Conservation (phyloP, 2,888 invertebrate species). For the Horisme vitalbata region DNA sequence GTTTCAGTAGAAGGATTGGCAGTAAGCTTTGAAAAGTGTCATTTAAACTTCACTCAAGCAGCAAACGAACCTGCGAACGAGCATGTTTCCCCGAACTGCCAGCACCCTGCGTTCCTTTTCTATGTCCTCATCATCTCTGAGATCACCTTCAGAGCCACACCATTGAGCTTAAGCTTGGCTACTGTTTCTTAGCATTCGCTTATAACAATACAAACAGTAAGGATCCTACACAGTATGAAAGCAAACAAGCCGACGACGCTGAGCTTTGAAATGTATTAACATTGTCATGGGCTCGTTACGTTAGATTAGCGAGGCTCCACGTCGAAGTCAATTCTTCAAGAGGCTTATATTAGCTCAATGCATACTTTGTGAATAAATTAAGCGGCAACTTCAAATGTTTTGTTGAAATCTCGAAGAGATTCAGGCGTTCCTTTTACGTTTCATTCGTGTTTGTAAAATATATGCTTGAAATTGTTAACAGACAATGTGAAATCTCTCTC, state of each 20-base stretch:
- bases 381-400: conserved; percentile 10
- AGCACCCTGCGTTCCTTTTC: too few species aligned
- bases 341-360: conserved; percentile 28
- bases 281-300: conserved; percentile 43
- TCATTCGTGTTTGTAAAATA: not conserved
- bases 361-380: conserved; percentile 24
- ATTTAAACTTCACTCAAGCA: too few species aligned
- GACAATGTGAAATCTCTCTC: too few species aligned
- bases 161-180: not conserved
- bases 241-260: conserved; percentile 53
- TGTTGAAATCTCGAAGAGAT: conserved; percentile 1
- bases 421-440: not conserved
- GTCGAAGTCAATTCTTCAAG: conserved; percentile 32
- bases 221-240: conserved; percentile 33
- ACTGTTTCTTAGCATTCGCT: not conserved
- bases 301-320: conserved; percentile 43
- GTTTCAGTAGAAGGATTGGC: too few species aligned
- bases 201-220: conserved; percentile 11
- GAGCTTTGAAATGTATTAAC: conserved; percentile 48
- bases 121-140: too few species aligned
- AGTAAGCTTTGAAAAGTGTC: too few species aligned
- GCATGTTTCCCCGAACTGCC: too few species aligned
- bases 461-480: too few species aligned
- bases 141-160: too few species aligned
- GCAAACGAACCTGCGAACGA: too few species aligned